Evolutionary conservation across 2,113 vertebrate species (phyloP).

Genomic region (Typhlomys cinereus): DNA sequence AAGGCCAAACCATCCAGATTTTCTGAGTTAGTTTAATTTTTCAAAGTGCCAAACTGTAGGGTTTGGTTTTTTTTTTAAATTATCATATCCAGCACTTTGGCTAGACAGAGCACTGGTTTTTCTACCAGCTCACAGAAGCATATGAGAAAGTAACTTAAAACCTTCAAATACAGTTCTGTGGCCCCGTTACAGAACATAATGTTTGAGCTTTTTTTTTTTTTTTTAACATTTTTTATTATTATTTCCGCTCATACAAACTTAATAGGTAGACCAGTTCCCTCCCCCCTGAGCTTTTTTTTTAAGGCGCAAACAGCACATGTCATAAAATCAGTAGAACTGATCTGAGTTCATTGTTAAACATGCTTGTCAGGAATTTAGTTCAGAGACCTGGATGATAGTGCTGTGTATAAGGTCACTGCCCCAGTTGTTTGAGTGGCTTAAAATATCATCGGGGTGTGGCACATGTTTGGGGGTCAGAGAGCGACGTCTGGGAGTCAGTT

Average conservation of each 20-base stretch:
- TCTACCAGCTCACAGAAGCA: background rate
- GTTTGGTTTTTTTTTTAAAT: background rate
- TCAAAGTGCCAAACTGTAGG: constrained; percentile 42
- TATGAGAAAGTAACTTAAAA: background rate
- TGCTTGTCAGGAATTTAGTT: constrained; percentile 28
- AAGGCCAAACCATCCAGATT: constrained; percentile 67
- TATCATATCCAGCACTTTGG: background rate
- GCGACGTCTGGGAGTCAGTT: too few relatives aligned
- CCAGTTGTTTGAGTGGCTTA: too few relatives aligned
- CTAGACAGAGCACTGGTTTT: constrained; percentile 14
- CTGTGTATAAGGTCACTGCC: too few relatives aligned
- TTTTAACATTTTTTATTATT: too few relatives aligned
- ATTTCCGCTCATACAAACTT: too few relatives aligned
- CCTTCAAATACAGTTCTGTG: constrained; percentile 1
- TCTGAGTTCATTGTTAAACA: background rate
- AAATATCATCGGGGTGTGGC: too few relatives aligned
- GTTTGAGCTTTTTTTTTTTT: constrained; percentile 1
- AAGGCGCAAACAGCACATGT: background rate
- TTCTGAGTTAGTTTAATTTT: constrained; percentile 53
- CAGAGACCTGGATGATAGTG: background rate
- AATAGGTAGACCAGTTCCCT: too few relatives aligned
- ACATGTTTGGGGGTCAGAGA: too few relatives aligned
- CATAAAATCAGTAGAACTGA: constrained; percentile 26
- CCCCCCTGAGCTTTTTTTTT: too few relatives aligned
- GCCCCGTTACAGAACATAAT: background rate